Percentiles rank a stretch among this genome's conserved stretches.
Evolutionary conservation across 1,140 invertebrate genomes (phyloP).

Genomic region (Drosophila funebris): DNA sequence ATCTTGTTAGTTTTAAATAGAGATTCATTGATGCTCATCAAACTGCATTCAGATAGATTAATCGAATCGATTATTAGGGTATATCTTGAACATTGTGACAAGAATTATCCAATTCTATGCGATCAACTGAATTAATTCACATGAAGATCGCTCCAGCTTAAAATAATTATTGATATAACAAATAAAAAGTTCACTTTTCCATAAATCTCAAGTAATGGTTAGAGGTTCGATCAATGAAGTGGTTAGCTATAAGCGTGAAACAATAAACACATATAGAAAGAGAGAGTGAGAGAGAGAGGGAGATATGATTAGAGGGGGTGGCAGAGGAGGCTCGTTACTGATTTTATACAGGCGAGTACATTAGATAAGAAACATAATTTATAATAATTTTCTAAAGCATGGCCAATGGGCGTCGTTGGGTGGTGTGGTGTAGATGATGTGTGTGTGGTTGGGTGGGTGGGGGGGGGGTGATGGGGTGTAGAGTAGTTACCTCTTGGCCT

Average conservation of each 20-base stretch:
- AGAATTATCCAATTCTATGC: no score
- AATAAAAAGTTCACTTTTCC: no score
- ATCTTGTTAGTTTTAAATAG: no score
- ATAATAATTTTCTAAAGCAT: slow-evolving; percentile 77
- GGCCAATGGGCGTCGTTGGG: slow-evolving; percentile 48
- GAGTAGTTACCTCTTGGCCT: slow-evolving; percentile 49
- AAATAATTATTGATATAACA: no score
- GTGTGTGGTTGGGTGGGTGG: background rate
- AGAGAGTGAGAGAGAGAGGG: background rate
- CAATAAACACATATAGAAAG: background rate
- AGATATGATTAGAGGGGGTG: background rate
- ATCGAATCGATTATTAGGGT: no score
- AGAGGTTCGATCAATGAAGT: slow-evolving; percentile 6
- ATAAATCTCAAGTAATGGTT: background rate
- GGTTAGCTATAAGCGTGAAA: background rate
- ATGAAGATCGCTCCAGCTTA: no score
- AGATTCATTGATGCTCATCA: no score
- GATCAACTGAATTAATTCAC: no score
- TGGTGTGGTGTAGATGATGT: background rate
- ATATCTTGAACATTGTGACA: no score
- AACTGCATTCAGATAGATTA: no score
- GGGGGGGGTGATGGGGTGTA: background rate
- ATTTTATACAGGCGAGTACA: slow-evolving; percentile 14
- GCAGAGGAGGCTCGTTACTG: slow-evolving; percentile 37
- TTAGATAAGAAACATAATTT: slow-evolving; percentile 78